Evolutionary conservation across 2,888 invertebrate species (phyloP), one percentile per base, ranked within the genome.

Genomic region (Selenia dentaria): DNA sequence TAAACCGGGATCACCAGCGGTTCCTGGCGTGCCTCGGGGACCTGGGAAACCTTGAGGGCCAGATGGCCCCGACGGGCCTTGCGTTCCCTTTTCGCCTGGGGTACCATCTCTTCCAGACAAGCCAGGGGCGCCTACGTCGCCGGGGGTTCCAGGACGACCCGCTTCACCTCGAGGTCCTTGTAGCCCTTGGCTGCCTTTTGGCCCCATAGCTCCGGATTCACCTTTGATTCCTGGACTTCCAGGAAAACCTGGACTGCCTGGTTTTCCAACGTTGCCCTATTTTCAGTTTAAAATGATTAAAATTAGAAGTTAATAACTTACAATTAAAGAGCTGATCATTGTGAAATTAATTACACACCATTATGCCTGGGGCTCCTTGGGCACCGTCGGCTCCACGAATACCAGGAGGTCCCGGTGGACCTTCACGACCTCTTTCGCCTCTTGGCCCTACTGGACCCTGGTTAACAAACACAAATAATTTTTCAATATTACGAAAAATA

Each of bases 31-130:
- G 6, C 97, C 97, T 62, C 96, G 91, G 1, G 94, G 93, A 11
- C 97, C 97, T 0, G 96, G 96, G 73, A 96, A 96, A 2, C 97
- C 97, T 67, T 96, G 95, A 1, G 94, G 92, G 0, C 96, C 96
- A 2, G 93, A 81, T 1, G 93, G 75, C n/a, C 96, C 96, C 6
- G 92, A 78, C 41, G 94, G 91, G 9, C 97, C 97, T 28, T 93
- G 88, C 24, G 92, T 92, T 14, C 97, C 97, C 67, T 96, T 96
- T 60, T 96, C 96, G 24, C 96, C 96, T 0, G 93, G 92, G n/a
- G 89, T 78, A 2, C 97, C 97, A 72, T 96, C 96, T 77, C 94
- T 94, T 6, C 96, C 97, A n/a, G 95, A 84, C 8, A 93, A 84
- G 0, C 97, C 96, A 11, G 93, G 92, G 0, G 94, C 92, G 1